These are phyloP conservation scores for Sycobia sp. DNA, from an alignment of 1,140 invertebrate genomes.

Conservation along the genomic window DNA sequence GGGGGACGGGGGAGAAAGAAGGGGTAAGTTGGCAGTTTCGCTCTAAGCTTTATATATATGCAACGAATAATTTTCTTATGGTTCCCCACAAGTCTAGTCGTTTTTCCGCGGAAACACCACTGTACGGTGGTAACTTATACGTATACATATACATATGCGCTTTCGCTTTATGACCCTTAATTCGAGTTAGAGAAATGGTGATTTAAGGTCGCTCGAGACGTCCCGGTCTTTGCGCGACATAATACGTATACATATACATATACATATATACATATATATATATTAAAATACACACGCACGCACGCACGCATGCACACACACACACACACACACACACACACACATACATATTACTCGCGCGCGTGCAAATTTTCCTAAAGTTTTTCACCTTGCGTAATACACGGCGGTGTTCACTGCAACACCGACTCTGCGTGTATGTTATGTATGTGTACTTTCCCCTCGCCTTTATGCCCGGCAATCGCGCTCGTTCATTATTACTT, in stretches of 20 bases:
- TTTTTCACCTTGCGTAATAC: not conserved
- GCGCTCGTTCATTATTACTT: not conserved
- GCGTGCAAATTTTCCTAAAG: conserved; percentile 15
- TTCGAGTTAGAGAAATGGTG: conserved; percentile 17
- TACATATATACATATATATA: too few species aligned
- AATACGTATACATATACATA: too few species aligned
- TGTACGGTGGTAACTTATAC: not conserved
- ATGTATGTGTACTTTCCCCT: not conserved
- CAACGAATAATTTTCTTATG: conserved; percentile 22
- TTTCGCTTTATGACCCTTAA: conserved; percentile 25
- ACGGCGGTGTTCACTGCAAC: too few species aligned
- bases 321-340: too few species aligned
- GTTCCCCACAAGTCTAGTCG: not conserved
- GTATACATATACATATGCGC: not conserved
- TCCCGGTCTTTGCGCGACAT: too few species aligned
- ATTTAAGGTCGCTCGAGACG: conserved; percentile 3
- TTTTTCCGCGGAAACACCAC: too few species aligned
- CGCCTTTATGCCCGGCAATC: not conserved
- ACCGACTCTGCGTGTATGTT: too few species aligned
- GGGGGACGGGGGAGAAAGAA: not conserved
- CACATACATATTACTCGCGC: not conserved
- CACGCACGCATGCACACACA: too few species aligned
- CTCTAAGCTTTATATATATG: too few species aligned
- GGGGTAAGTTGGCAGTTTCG: too few species aligned
- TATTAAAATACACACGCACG: too few species aligned